Evolutionary conservation across 1,140 invertebrate genomes (phyloP).

Genomic region (Zaprionus lachaisei): DNA sequence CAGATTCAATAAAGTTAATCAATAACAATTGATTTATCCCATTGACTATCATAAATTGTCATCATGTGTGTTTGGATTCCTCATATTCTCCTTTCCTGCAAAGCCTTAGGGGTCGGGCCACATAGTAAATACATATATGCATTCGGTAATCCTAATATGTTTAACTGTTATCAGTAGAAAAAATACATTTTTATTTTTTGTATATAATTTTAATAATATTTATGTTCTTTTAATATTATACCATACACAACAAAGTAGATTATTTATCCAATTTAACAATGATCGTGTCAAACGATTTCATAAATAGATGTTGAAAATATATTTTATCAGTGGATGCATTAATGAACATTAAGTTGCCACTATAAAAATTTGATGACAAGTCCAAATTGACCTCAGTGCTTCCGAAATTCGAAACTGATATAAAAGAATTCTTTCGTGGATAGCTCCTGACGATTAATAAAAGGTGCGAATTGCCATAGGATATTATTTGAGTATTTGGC

Average conservation of each 20-base stretch:
- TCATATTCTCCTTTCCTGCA: neutral
- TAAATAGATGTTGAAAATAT: constrained; percentile 88
- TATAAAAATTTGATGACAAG: constrained; percentile 90
- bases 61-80: neutral
- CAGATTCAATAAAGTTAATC: constrained; percentile 6
- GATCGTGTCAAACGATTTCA: constrained; percentile 87
- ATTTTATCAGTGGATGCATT: constrained; percentile 85
- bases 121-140: neutral
- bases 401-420: constrained; percentile 90
- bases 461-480: constrained; percentile 87
- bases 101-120: neutral
- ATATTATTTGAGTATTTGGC: constrained; percentile 87
- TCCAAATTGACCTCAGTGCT: constrained; percentile 87
- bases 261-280: constrained; percentile 89
- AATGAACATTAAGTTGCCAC: constrained; percentile 89
- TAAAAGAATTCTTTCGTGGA: constrained; percentile 90
- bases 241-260: constrained; percentile 31
- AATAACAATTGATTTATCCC: constrained; percentile 3
- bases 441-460: constrained; percentile 91
- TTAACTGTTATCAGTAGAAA: neutral
- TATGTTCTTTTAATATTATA: neutral
- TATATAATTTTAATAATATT: constrained; percentile 4
- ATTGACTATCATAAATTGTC: neutral
- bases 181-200: neutral
- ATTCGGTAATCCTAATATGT: neutral